Conservation (phyloP, 2,888 invertebrate genomes). For the Anarsia innoxiella region DNA sequence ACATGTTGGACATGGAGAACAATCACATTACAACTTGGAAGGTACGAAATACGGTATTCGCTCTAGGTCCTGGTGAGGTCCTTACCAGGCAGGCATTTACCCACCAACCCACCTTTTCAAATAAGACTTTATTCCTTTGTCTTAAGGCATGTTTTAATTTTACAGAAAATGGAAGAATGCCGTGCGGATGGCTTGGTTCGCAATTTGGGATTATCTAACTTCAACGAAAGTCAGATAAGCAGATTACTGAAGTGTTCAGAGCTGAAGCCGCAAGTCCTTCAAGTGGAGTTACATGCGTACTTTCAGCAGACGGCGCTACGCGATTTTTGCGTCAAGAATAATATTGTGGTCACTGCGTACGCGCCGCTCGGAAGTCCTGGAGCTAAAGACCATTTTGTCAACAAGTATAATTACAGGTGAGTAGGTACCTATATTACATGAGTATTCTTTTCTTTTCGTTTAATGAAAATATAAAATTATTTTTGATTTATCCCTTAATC, state of each 20-base stretch:
- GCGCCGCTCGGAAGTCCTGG: slow-evolving; percentile 84
- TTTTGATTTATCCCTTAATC: too few species aligned
- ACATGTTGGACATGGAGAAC: slow-evolving; percentile 75
- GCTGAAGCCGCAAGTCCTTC: slow-evolving; percentile 82
- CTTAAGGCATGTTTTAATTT: too few species aligned
- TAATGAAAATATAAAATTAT: too few species aligned
- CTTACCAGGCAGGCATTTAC: too few species aligned
- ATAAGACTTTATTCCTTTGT: neutral
- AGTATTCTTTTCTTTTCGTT: too few species aligned
- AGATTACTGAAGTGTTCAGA: slow-evolving; percentile 75
- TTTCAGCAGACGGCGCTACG: slow-evolving; percentile 81
- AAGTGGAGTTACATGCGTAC: slow-evolving; percentile 85
- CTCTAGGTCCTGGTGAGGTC: too few species aligned
- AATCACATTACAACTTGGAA: slow-evolving; percentile 83
- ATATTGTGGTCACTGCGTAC: slow-evolving; percentile 81
- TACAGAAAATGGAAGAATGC: slow-evolving; percentile 81
- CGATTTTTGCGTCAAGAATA: slow-evolving; percentile 75
- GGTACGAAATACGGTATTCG: too few species aligned
- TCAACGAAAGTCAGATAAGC: slow-evolving; percentile 80
- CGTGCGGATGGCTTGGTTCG: slow-evolving; percentile 78
- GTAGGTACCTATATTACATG: too few species aligned
- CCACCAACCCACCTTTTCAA: too few species aligned
- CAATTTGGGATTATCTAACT: slow-evolving; percentile 89
- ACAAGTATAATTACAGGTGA: slow-evolving; percentile 77
- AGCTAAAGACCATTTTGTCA: slow-evolving; percentile 77